These are phyloP conservation scores for Coccyzus lansbergi DNA, from an alignment of 2,797 vertebrate species.

Conservation along the genomic window DNA sequence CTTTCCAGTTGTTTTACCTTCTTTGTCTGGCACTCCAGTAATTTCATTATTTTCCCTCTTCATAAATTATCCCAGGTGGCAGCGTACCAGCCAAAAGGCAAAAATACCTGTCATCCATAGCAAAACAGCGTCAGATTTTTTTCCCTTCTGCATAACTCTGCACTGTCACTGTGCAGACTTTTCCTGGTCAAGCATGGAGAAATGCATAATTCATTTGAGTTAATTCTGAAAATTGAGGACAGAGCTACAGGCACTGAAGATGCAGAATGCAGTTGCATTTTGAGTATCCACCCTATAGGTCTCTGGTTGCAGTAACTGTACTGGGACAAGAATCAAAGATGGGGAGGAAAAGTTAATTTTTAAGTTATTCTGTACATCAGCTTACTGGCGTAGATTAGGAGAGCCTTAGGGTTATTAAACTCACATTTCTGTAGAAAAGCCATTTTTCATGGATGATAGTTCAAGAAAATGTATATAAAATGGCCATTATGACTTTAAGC, in stretches of 20 bases:
- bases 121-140: conserved; percentile 22
- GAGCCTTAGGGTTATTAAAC: conserved; percentile 13
- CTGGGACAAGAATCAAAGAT: neutral
- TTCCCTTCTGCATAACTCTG: neutral
- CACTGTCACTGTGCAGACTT: neutral
- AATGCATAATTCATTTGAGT: conserved; percentile 52
- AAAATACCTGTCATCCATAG: neutral
- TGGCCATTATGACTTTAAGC: neutral
- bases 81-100: conserved; percentile 24
- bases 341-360: neutral
- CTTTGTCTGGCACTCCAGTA: conserved; percentile 1
- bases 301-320: neutral
- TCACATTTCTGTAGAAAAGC: conserved; percentile 6
- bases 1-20: neutral
- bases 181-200: neutral
- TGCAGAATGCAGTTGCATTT: conserved; percentile 20
- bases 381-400: conserved; percentile 11
- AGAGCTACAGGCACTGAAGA: conserved; percentile 3
- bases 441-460: neutral
- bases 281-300: neutral
- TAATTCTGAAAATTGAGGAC: conserved; percentile 42
- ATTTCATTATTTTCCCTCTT: conserved; percentile 39
- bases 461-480: conserved; percentile 16
- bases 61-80: conserved; percentile 43
- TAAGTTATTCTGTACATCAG: neutral